Conservation (phyloP, 2,888 invertebrate species). For the Aelia acuminata region DNA sequence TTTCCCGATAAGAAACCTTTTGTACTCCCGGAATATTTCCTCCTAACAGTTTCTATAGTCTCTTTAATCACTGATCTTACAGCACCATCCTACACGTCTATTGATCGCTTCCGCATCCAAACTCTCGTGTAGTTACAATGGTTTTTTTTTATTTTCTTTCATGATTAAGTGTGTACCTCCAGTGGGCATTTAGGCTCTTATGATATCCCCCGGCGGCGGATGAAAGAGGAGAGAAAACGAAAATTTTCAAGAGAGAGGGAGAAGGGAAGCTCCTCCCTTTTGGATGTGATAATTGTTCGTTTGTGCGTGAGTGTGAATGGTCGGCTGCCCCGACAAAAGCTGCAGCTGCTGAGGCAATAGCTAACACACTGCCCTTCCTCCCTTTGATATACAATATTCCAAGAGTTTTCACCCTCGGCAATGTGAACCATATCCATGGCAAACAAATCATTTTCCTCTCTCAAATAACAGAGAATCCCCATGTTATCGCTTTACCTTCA, state of each 20-base stretch:
- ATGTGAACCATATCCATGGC: not conserved
- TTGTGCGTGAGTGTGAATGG: conserved; percentile 50
- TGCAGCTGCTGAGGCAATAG: conserved; percentile 28
- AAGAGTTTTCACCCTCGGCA: conserved; percentile 3
- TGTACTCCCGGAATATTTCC: conserved; percentile 23
- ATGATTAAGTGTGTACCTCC: not conserved
- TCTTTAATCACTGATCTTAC: conserved; percentile 14
- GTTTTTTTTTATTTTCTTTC: not conserved
- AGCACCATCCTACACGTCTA: conserved; percentile 3
- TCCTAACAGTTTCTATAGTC: not conserved
- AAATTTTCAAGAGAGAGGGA: conserved; percentile 30
- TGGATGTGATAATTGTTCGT: conserved; percentile 42
- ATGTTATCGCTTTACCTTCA: not conserved
- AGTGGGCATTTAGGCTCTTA: not conserved
- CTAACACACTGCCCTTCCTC: conserved; percentile 13
- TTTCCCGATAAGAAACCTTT: conserved; percentile 1
- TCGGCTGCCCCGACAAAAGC: conserved; percentile 36
- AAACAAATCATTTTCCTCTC: conserved; percentile 22
- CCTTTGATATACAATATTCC: conserved; percentile 40
- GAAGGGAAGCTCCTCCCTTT: not conserved
- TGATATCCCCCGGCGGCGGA: not conserved
- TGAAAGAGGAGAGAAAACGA: conserved; percentile 29
- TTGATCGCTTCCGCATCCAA: conserved; percentile 23
- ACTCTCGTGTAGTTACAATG: conserved; percentile 4
- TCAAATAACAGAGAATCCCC: not conserved